Evolutionary conservation across 2,113 vertebrate species (phyloP), one percentile per base, ranked within the genome.

Genomic region (Tragelaphus imberbis): DNA sequence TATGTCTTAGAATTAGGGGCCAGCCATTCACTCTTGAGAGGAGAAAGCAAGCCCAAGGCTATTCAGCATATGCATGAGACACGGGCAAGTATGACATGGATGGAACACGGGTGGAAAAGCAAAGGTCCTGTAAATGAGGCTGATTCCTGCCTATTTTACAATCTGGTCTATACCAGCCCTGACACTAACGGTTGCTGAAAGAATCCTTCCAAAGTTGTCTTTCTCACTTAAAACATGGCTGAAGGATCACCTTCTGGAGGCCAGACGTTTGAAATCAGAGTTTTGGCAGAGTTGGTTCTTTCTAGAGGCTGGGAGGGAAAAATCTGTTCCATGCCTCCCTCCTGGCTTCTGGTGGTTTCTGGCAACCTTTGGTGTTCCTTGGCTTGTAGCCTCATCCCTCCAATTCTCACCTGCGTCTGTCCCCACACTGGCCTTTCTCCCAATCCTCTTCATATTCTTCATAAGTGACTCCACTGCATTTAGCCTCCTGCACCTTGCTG

Each of bases 401-500:
- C 2, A 2, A 2, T 7, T 12, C 53, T 36, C 3, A 30, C 47
- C 49, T 36, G n/a, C 28, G 15, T 80, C n/a, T 2, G 2, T 17
- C 8, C 25, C 19, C 65, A 12, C 0, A 0, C 0, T 0, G 23
- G 27, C 21, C 15, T 3, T 33, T 40, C 47, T 49, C 28, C 8
- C 4, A 17, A 0, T 30, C 13, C 33, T 40, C 27, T 58, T 81
- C 33, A 25, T 2, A 6, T 21, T 81, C 53, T 33, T 91, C 51
- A 0, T 47, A 21, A 80, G 19, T 3, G 59, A 89, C 33, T 47
- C 11, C 15, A 8, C 30, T 85, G 51, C 14, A 11, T 13, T 6
- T 59, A 27, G 33, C 71, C 11, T 44, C 28, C 19, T 7, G 5
- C 5, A 28, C 33, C 33, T 16, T 27, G 40, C 23, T 77, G 40